Evolutionary conservation across 2,888 invertebrate species (phyloP), one percentile per base, ranked within the genome.

Genomic region (Onthophagus sagittarius): DNA sequence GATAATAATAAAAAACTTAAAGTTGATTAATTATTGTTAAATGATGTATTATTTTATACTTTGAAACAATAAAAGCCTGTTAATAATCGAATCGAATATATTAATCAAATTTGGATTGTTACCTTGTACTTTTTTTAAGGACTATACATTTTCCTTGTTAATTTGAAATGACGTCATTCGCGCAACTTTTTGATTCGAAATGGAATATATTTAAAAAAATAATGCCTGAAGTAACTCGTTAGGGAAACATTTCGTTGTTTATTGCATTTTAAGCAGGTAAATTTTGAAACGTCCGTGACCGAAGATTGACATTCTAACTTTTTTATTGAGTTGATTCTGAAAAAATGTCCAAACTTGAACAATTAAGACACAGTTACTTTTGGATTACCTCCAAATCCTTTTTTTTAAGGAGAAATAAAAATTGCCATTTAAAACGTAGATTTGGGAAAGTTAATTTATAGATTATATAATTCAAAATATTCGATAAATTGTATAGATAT

Each of bases 1-100:
- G 65, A 67, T 15, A 14, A 69, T 13, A 15, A 63, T 13, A 76
- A 78, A 73, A 75, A 77, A 73, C 39, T 14, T 39, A 75, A 77
- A 72, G 39, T 31, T 33, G 72, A 77, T 63, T 23, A 23, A 23
- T 23, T 23, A 23, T 23, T 23, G 23, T 23, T 23, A 23, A 2
- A 23, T 23, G 23, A 2, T 1, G 23, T 23, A 23, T 23, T 23
- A 23, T 23, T 23, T 23, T 23, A 23, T 23, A 23, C 23, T 23
- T 23, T 62, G 13, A 13, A 13, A 62, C 62, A 62, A 62, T 62
- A 62, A 13, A 14, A 62, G 2, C 62, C 62, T 13, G 13, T 14
- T 62, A n/a, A 62, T 62, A 4, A 13, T 13, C 2, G 62, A 4
- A 13, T 13, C 2, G 62, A 62, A 62, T 14, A 63, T 63, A 14